Evolutionary conservation across 1,140 invertebrate species (phyloP).

Genomic region (Camponotus floridanus): DNA sequence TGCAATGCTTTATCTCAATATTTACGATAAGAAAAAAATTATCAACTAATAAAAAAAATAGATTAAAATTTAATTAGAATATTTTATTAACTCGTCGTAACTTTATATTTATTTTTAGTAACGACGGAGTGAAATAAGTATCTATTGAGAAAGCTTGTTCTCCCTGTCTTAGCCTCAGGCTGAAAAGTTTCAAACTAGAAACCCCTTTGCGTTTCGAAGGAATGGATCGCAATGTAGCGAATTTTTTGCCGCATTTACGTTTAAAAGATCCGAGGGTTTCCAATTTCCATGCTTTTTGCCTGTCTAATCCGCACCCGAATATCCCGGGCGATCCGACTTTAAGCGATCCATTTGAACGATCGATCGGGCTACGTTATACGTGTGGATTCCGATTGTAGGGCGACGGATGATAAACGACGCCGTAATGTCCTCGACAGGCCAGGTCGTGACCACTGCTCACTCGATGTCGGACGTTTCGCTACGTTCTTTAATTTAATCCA

Average conservation of each 20-base stretch:
- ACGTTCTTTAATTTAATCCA: slow-evolving; percentile 55
- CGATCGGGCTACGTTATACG: slow-evolving; percentile 10
- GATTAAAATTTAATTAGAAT: not conserved
- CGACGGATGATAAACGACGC: slow-evolving; percentile 64
- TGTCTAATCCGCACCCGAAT: slow-evolving; percentile 27
- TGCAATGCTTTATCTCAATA: not conserved
- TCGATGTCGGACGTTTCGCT: slow-evolving; percentile 18
- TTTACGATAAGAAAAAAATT: not conserved
- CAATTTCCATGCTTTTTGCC: slow-evolving; percentile 55
- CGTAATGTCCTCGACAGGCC: slow-evolving; percentile 56
- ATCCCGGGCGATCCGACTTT: slow-evolving; percentile 42
- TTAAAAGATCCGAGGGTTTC: slow-evolving; percentile 44
- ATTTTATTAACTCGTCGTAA: not conserved
- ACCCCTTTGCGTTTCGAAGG: slow-evolving; percentile 35
- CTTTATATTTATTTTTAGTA: not conserved
- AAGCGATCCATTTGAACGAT: slow-evolving; percentile 50
- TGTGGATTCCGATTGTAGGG: slow-evolving; percentile 20
- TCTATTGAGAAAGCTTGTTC: not conserved
- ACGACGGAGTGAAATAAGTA: slow-evolving; percentile 28
- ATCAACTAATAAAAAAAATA: not conserved
- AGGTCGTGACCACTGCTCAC: slow-evolving; percentile 18
- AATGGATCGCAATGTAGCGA: slow-evolving; percentile 40
- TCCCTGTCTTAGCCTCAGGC: not conserved
- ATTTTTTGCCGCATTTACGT: slow-evolving; percentile 48
- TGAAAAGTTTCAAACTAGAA: slow-evolving; percentile 40